A percentile compares a stretch with the other conserved stretches of the same genome.
These are phyloP conservation scores for Perithous albicinctus DNA, from an alignment of 2,888 invertebrate genomes.

Conservation along the genomic window DNA sequence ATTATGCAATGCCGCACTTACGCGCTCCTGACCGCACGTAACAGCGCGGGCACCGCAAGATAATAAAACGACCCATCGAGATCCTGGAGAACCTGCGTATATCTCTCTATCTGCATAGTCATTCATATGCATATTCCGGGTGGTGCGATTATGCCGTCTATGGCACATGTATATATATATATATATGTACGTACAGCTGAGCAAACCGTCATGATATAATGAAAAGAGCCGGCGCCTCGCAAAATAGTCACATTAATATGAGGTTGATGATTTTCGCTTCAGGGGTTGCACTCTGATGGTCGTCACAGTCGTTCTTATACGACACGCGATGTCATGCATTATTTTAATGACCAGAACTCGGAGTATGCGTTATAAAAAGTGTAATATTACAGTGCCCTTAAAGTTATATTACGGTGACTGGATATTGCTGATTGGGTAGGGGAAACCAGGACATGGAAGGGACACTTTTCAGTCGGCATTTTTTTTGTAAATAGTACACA, in stretches of 20 bases:
- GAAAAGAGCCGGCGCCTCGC: constrained; percentile 23
- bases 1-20: constrained; percentile 75
- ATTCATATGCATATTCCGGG: constrained; percentile 72
- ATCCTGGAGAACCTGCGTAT: constrained; percentile 1
- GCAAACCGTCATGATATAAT: constrained; percentile 5
- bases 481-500: too few relatives aligned
- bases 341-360: constrained; percentile 3
- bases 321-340: constrained; percentile 30
- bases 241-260: constrained; percentile 34
- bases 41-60: constrained; percentile 60
- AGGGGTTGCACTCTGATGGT: not conserved
- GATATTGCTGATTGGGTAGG: not conserved
- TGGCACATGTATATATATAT: constrained; percentile 21
- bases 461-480: too few relatives aligned
- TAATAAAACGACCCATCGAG: constrained; percentile 76
- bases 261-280: constrained; percentile 24
- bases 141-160: constrained; percentile 39
- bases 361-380: constrained; percentile 16
- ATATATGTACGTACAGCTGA: not conserved
- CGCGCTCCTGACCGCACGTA: constrained; percentile 65
- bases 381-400: constrained; percentile 8
- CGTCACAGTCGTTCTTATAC: not conserved
- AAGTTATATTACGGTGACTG: not conserved
- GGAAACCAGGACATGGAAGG: too few relatives aligned
- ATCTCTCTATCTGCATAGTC: constrained; percentile 70